Base-by-base conservation (phyloP, 1,140 invertebrate species). In the Plutomurus gul region DNA sequence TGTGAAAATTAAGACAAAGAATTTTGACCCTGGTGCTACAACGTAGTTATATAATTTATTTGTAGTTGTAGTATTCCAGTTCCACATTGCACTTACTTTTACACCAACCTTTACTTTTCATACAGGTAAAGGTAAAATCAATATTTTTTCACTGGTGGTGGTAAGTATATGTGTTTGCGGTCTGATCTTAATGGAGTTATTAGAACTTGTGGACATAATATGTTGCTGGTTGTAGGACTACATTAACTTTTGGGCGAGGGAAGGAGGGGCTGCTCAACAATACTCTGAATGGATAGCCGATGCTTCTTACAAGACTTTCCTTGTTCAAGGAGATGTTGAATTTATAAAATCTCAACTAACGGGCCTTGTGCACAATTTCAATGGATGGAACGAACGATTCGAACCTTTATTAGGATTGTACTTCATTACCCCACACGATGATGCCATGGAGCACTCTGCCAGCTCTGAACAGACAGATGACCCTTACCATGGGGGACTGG, bases 241-340 rank as follows among this genome's bases (percentile, higher is more conserved):
- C 76, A 82, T 82, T 6, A 80, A 80, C n/a, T 80, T 82, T 43
- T 83, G 82, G 82, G 40, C 79, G n/a, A 76, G 79, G 56, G 76
- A 83, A 75, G 76, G 75, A 25, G 76, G 76, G 18, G 73, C 25
- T 71, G 65, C 37, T 20, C 22, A 81, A 27, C 71, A 77, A n/a
- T 83, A 83, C 30, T 81, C 82, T 36, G 82, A 83, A 79, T 83
- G 82, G 82, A 83, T 83, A 4, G 82, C 82, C 1, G 76, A 78
- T 25, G 76, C 82, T 25, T 70, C 82, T 0, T 83, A 51, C 33
- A 37, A 78, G 3, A 11, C 76, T 6, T 83, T 46, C 37, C 47
- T 83, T 11, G 36, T 83, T 2, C 37, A 75, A n/a, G 74, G 40
- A 33, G 79, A 83, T 56, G 6, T 43, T 10, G 79, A 81, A 22